Percentiles rank a stretch among this genome's conserved stretches.
Evolutionary conservation across 2,888 invertebrate genomes (phyloP).

Genomic region (Zygothrica quintamaculata): DNA sequence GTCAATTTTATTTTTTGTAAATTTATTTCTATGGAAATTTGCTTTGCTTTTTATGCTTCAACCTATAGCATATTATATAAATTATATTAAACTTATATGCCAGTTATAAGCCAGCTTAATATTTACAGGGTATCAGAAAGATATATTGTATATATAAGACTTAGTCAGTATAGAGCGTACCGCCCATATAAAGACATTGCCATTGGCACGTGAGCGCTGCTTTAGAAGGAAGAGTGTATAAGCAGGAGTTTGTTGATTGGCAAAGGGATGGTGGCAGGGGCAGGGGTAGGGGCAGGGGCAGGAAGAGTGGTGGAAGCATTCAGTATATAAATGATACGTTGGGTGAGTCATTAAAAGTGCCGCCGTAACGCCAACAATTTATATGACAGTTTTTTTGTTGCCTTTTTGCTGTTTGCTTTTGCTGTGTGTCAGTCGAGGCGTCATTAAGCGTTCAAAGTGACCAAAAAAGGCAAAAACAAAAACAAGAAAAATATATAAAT

Average conservation of each 20-base stretch:
- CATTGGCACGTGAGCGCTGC: slow-evolving; percentile 62
- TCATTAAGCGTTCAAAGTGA: slow-evolving; percentile 57
- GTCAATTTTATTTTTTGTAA: no score
- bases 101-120: not conserved
- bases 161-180: no score
- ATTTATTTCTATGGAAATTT: no score
- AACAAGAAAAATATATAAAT: slow-evolving; percentile 68
- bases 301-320: no score
- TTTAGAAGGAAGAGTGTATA: no score
- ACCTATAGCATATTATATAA: no score
- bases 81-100: no score
- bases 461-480: slow-evolving; percentile 65
- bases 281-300: no score
- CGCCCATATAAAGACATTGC: slow-evolving; percentile 64
- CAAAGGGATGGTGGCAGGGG: no score
- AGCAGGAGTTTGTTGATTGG: no score
- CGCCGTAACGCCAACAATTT: slow-evolving; percentile 63
- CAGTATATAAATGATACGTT: slow-evolving; percentile 21
- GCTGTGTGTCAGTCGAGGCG: slow-evolving; percentile 51
- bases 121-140: slow-evolving; percentile 17
- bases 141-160: no score
- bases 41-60: no score
- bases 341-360: slow-evolving; percentile 73
- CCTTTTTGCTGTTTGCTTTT: slow-evolving; percentile 13
- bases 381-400: slow-evolving; percentile 63